phyloP scores from a whole-genome alignment of 2,888 invertebrate species.

The Leptinotarsa rubiginosa region DNA sequence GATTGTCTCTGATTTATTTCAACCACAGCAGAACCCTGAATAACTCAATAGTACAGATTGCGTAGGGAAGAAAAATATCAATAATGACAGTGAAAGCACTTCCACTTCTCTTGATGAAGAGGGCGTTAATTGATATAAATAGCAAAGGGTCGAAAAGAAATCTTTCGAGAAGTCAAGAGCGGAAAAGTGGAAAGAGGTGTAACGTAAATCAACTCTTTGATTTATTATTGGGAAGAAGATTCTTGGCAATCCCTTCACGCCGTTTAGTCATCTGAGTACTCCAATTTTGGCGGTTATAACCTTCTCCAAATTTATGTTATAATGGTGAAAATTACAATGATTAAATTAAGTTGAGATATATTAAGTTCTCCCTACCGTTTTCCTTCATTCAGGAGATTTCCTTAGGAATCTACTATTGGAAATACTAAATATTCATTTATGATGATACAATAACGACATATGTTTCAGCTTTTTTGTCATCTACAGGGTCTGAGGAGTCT shows the following conservation, averaged over 20 bases:
- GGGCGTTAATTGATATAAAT: conserved; percentile 31
- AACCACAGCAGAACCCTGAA: not conserved
- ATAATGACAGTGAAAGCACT: not conserved
- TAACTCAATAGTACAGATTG: not conserved
- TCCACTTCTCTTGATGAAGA: not conserved
- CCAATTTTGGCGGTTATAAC: not conserved
- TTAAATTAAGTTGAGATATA: too few species aligned
- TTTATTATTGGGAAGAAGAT: conserved; percentile 35
- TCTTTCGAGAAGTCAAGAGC: conserved; percentile 27
- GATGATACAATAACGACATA: too few species aligned
- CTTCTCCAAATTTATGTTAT: not conserved
- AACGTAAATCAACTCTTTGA: conserved; percentile 35
- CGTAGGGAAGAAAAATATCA: not conserved
- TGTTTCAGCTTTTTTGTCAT: too few species aligned
- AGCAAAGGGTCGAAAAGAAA: conserved; percentile 16
- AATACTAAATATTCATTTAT: too few species aligned
- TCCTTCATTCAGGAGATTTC: too few species aligned
- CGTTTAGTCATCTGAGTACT: not conserved
- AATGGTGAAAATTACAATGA: too few species aligned
- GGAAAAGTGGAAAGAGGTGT: conserved; percentile 33
- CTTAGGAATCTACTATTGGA: too few species aligned
- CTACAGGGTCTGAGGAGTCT: too few species aligned
- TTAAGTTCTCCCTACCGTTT: too few species aligned
- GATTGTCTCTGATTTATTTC: too few species aligned
- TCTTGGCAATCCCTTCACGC: not conserved